Base-by-base conservation (phyloP, 1,140 invertebrate genomes). In the Argopecten irradians region DNA sequence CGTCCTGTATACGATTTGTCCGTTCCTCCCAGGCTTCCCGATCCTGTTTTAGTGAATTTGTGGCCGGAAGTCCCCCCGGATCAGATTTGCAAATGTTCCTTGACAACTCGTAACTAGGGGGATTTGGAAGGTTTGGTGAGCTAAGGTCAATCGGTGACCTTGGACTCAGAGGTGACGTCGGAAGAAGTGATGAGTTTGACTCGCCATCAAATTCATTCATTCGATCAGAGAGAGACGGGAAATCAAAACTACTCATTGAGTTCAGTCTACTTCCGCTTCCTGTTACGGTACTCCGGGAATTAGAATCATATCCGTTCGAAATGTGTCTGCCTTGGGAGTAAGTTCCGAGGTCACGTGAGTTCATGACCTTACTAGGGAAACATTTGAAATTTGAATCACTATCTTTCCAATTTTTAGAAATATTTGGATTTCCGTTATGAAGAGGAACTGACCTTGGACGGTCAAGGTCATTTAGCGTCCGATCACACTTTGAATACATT, bases 1-100 rank as follows among this genome's bases (percentile, higher is more conserved):
- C 89, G 43, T 86, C 87, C 35, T 90, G 87, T 41, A 90, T 90
- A 43, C 89, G 39, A n/a, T 87, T 87, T 32, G 88, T 87, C 85
- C 87, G 34, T 35, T 90, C 82, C 33, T 86, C 34, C 85, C 87
- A 88, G n/a, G 89, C 82, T 8, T 71, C 1, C 28, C 55, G n/a
- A n/a, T 71, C 55, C 22, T 71, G 55, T 71, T 71, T 71, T 71
- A 71, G 55, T 71, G 55, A 71, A 28, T 5, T 71, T n/a, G 55
- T 71, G 5, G 55, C 55, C 16, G 55, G n/a, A 8, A 71, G n/a
- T n/a, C 55, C 55, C 22, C 55, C n/a, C 1, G 55, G 55, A 11
- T 71, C 55, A 5, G 55, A 71, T 71, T 71, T 71, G 16, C 28
- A 28, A 71, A 71, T 71, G 55, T 71, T 71, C n/a, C 55, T 71